A percentile compares a stretch with the other conserved stretches of the same genome.
Evolutionary conservation across 2,888 invertebrate genomes (phyloP).

Genomic region (Hipparchia semele): DNA sequence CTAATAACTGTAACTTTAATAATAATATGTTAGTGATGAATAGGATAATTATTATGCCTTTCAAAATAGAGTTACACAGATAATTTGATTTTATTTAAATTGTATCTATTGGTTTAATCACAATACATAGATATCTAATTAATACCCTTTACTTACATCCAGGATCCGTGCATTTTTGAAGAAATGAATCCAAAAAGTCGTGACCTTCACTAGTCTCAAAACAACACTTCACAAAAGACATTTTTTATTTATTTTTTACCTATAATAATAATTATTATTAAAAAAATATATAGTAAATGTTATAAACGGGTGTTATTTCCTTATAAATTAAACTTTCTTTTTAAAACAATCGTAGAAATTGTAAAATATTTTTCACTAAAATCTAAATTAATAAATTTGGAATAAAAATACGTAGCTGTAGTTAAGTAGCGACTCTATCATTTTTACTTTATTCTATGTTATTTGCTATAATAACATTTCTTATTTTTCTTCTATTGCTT

Average conservation of each 20-base stretch:
- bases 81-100: too few relatives aligned
- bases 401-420: background rate
- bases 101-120: background rate
- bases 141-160: constrained; percentile 86
- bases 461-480: background rate
- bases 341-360: background rate
- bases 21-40: too few relatives aligned
- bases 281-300: constrained; percentile 8
- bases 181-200: constrained; percentile 88
- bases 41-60: too few relatives aligned
- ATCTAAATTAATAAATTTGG: background rate
- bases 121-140: background rate
- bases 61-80: too few relatives aligned
- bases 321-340: background rate
- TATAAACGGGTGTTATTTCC: background rate
- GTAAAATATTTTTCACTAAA: background rate
- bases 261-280: background rate
- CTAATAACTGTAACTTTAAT: too few relatives aligned
- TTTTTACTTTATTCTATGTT: background rate
- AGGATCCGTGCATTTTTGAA: constrained; percentile 91
- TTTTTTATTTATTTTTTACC: constrained; percentile 48
- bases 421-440: background rate
- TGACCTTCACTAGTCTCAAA: constrained; percentile 89
- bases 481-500: constrained; percentile 3
- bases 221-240: constrained; percentile 91